Percentiles rank a stretch among this genome's conserved stretches.
Evolutionary conservation across 2,888 invertebrate species (phyloP).

Genomic region (Neelides folsomi): DNA sequence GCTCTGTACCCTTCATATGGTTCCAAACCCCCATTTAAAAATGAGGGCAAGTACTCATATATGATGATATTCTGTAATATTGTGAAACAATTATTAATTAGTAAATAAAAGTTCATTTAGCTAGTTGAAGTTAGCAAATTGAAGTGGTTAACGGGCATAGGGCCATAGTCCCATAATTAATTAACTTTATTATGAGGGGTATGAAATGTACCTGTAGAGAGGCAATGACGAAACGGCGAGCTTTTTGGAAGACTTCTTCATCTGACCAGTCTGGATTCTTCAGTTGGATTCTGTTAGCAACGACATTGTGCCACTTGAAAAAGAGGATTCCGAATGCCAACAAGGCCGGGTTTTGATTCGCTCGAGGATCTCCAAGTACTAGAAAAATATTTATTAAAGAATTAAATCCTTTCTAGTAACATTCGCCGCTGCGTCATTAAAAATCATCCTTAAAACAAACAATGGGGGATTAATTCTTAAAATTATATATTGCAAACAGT

Average conservation of each 20-base stretch:
- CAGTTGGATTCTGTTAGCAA: conserved; percentile 64
- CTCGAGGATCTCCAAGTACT: conserved; percentile 92
- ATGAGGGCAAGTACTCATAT: conserved; percentile 90
- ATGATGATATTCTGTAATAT: conserved; percentile 69
- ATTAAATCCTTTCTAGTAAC: neutral
- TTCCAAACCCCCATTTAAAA: conserved; percentile 58
- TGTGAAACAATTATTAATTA: neutral
- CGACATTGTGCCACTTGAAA: conserved; percentile 88
- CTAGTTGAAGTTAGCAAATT: neutral
- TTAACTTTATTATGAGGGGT: neutral
- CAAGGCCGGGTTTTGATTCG: conserved; percentile 93
- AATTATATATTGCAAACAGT: too few relatives aligned
- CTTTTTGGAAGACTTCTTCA: conserved; percentile 83
- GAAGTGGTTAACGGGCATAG: neutral
- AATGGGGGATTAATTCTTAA: too few relatives aligned
- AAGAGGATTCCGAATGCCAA: conserved; percentile 84
- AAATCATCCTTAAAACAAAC: too few relatives aligned
- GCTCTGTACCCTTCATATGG: conserved; percentile 71
- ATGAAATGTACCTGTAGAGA: conserved; percentile 61
- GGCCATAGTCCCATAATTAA: neutral
- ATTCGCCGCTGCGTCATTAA: too few relatives aligned
- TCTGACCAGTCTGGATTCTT: conserved; percentile 79
- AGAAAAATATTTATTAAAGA: conserved; percentile 26
- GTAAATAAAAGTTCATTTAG: neutral
- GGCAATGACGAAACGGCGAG: conserved; percentile 79